These are phyloP conservation scores for Chelon auratus DNA, from an alignment of 2,797 vertebrate genomes.

Conservation along the genomic window DNA sequence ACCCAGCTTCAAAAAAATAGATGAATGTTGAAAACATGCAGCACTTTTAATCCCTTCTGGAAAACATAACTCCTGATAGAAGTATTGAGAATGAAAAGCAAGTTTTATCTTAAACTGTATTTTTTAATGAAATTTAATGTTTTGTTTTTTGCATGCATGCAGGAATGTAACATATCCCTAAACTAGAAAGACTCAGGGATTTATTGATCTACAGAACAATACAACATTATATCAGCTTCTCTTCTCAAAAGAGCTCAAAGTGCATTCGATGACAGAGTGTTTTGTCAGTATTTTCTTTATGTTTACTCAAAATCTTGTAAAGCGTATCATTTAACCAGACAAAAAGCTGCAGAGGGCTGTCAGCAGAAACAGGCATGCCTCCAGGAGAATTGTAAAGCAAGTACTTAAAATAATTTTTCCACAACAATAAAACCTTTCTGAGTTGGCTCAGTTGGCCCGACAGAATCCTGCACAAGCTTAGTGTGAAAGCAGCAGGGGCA, in stretches of 20 bases:
- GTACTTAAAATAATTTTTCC: constrained; percentile 74
- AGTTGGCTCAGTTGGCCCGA: constrained; percentile 64
- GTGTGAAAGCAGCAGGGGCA: constrained; percentile 53
- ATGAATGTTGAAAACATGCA: constrained; percentile 2
- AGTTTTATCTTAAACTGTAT: too few relatives aligned
- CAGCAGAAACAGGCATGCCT: constrained; percentile 70
- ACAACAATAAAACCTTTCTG: constrained; percentile 76
- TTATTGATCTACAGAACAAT: constrained; percentile 29
- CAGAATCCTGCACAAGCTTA: constrained; percentile 58
- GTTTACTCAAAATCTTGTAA: constrained; percentile 62
- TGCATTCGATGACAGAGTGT: constrained; percentile 50
- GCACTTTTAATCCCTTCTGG: too few relatives aligned
- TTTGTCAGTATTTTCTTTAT: constrained; percentile 65
- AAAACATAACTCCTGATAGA: too few relatives aligned
- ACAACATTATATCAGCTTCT: neutral
- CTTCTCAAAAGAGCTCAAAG: constrained; percentile 14
- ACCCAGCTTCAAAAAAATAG: neutral
- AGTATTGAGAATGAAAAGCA: too few relatives aligned
- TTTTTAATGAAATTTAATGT: too few relatives aligned
- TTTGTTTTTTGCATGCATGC: neutral
- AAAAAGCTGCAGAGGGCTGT: constrained; percentile 65
- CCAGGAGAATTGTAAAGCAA: constrained; percentile 75
- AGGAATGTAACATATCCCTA: neutral
- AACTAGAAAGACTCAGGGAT: neutral
- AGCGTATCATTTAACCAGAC: constrained; percentile 67